phyloP scores from a whole-genome alignment of 2,113 vertebrate species.

The Nanorana parkeri region DNA sequence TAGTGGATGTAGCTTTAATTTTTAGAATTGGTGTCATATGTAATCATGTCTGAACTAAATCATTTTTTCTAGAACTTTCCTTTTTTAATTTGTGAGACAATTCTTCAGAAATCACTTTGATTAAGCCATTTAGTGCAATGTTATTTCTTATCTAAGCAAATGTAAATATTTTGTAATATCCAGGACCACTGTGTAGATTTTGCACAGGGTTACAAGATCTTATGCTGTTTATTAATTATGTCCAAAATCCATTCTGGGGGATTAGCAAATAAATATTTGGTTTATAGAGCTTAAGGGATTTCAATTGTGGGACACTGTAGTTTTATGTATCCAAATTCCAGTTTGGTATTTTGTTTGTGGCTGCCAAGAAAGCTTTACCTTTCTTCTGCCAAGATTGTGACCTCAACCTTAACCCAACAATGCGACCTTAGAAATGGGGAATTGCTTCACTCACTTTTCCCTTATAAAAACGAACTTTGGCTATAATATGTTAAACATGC shows the following conservation, averaged over 20 bases:
- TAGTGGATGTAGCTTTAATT: too few species aligned
- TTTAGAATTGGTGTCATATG: too few species aligned
- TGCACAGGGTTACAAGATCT: slow-evolving; percentile 44
- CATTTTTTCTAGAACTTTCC: background rate
- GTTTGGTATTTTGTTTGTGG: slow-evolving; percentile 30
- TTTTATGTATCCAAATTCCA: slow-evolving; percentile 54
- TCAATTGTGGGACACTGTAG: slow-evolving; percentile 27
- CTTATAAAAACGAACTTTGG: background rate
- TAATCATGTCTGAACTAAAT: background rate
- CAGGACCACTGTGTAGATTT: slow-evolving; percentile 10
- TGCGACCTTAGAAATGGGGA: slow-evolving; percentile 8
- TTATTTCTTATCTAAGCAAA: slow-evolving; percentile 1
- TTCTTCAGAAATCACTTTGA: background rate
- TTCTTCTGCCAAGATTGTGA: slow-evolving; percentile 26
- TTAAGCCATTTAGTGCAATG: background rate
- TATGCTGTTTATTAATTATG: slow-evolving; percentile 60
- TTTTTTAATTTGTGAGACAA: background rate
- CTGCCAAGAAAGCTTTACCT: slow-evolving; percentile 40
- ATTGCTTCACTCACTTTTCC: background rate
- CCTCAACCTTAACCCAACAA: background rate
- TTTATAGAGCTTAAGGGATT: slow-evolving; percentile 59
- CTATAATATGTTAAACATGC: background rate
- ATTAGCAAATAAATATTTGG: slow-evolving; percentile 58
- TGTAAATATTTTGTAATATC: background rate
- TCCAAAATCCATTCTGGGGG: slow-evolving; percentile 57